Conservation (phyloP, 2,888 invertebrate species). For the Oxycera nigricornis region DNA sequence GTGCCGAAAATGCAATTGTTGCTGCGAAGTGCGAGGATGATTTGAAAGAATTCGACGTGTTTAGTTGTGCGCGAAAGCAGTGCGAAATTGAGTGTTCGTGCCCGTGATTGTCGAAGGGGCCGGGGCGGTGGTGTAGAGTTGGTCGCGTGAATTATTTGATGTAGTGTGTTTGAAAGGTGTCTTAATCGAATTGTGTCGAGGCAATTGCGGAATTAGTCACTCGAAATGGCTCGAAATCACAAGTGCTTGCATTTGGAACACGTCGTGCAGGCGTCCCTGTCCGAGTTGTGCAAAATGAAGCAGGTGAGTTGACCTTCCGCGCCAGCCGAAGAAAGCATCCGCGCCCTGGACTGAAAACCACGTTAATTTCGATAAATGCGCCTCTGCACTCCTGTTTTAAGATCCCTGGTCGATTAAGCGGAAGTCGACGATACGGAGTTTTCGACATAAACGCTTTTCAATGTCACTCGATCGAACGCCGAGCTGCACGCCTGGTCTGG, state of each 20-base stretch:
- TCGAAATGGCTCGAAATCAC: constrained; percentile 45
- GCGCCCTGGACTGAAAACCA: too few species aligned
- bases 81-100: not conserved
- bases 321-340: not conserved
- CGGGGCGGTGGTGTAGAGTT: not conserved
- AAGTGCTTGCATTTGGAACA: constrained; percentile 49
- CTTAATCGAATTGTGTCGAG: not conserved
- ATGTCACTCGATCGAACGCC: not conserved
- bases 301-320: constrained; percentile 44
- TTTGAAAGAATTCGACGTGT: not conserved
- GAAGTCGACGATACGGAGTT: too few species aligned
- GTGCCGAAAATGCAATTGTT: not conserved
- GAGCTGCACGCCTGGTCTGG: not conserved
- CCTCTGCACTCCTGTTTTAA: too few species aligned
- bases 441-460: not conserved
- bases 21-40: not conserved
- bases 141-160: not conserved
- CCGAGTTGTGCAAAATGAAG: constrained; percentile 49
- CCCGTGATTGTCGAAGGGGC: not conserved
- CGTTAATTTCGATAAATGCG: too few species aligned
- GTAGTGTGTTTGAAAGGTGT: not conserved
- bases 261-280: constrained; percentile 47
- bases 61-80: not conserved
- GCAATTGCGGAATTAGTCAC: not conserved
- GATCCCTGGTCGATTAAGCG: too few species aligned